Evolutionary conservation across 2,888 invertebrate genomes (phyloP), one percentile per base, ranked within the genome.

Genomic region (Hirtodrosophila alboralis): DNA sequence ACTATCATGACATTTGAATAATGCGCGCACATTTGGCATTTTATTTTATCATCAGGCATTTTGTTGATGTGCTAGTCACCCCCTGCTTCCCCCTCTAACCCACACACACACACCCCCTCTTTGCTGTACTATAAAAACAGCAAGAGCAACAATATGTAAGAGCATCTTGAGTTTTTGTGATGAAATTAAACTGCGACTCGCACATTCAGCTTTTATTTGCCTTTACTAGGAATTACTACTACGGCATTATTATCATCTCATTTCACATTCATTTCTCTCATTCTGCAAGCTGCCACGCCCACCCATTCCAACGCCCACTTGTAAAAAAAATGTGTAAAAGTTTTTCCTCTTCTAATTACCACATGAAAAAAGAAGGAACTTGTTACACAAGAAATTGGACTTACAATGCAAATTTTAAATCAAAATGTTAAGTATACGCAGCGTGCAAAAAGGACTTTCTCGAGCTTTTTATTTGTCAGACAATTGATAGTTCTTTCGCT

Each of bases 1-100:
- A 76, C 75, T 77, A 80, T 84, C 84, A 70, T 76, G 75, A 67
- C 84, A 83, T 83, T 81, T 81, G 81, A 85, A 85, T 83, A 81
- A 81, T 85, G 81, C 40, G 67, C 69, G 63, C 80, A 75, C 85
- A 81, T 81, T 81, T 81, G 79, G 83, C 70, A 85, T 84, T 83
- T 75, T 85, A 83, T 79, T 81, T 84, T 83, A 83, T 75, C 85
- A 75, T 83, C 76, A 68, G 84, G 70, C 84, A 75, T 71, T 70
- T 79, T 64, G 57, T 58, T 79, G 73, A 77, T 84, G 74, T 73
- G 69, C 74, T 53, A 59, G 64, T 66, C 61, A 58, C 58, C 59
- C 41, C 5, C 40, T 26, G n/a, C n/a, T n/a, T n/a, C n/a, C n/a
- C n/a, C n/a, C 38, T 12, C 10, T 9, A n/a, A 5, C 54, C 10